Evolutionary conservation across 2,113 vertebrate species (phyloP).

Genomic region (Rhegmatorhina hoffmannsi): DNA sequence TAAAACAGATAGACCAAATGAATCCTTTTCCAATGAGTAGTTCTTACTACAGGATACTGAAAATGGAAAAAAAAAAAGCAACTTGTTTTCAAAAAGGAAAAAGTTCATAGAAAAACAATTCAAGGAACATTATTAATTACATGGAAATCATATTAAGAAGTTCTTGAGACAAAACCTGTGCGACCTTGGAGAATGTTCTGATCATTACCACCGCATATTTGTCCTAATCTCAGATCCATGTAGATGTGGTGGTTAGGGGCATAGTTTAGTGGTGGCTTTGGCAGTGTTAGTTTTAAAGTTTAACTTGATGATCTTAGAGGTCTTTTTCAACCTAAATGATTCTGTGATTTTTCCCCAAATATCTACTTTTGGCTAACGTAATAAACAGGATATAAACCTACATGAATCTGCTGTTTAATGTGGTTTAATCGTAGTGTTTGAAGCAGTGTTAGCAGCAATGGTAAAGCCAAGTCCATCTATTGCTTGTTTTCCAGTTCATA

Average conservation of each 20-base stretch:
- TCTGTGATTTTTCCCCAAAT: rapidly evolving
- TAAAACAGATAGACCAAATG: neutral
- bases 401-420: neutral
- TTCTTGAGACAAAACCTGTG: neutral
- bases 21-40: neutral
- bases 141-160: neutral
- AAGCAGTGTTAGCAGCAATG: neutral
- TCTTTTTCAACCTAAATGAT: neutral
- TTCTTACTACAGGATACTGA: neutral
- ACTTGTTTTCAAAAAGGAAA: neutral
- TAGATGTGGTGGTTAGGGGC: neutral
- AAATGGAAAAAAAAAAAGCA: neutral
- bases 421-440: neutral
- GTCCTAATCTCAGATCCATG: neutral
- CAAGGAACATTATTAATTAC: neutral
- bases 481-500: neutral
- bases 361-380: neutral
- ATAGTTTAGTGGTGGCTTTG: neutral
- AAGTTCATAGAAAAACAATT: neutral
- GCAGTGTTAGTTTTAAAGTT: neutral
- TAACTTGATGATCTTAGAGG: neutral
- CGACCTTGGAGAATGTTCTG: neutral
- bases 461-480: neutral
- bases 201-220: neutral
- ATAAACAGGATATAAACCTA: neutral